Base-by-base conservation (phyloP, 1,140 invertebrate species). In the Cydia fagiglandana region DNA sequence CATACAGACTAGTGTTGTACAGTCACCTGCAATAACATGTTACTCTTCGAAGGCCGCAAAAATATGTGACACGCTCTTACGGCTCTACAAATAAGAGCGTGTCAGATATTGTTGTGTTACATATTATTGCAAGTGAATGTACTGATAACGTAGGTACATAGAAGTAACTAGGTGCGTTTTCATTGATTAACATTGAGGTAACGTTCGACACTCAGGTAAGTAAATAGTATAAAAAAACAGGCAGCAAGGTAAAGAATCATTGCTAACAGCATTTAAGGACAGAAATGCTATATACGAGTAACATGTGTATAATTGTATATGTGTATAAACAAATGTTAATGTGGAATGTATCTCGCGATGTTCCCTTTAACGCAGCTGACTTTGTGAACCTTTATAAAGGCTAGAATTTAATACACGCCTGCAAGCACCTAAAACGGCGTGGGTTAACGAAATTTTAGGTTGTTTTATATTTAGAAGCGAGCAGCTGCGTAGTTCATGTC, bases 381-480 rank as follows among this genome's bases (percentile, higher is more conserved):
- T 61, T 17, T n/a, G 50, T n/a, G 56, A 12, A 61, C 56, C 56
- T 61, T 61, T 61, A 24, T 61, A 24, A 20, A 61, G 56, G 56
- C 56, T 61, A 61, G 56, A 61, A 61, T 61, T 61, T 61, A 17
- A 61, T 61, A 61, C 56, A 10, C 12, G 56, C 17, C 20, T 61
- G 15, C 5, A 20, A 9, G n/a, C 4, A 61, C 56, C 20, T 20
- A 24, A 61, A 53, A 53, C 4, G 15, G 56, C 56, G 56, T 61
- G 20, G 56, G 56, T 4, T 61, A 61, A 61, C 20, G 56, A 61
- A 61, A 24, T 61, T 61, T 61, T n/a, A 24, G 6, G 56, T 24
- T 61, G 56, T 61, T 61, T 61, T 61, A 56, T 61, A 61, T 61
- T 24, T 61, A 61, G 56, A 10, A 24, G 7, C 56, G 17, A 61